phyloP scores from a whole-genome alignment of 2,797 vertebrate species.

The Lagothrix lagotricha region DNA sequence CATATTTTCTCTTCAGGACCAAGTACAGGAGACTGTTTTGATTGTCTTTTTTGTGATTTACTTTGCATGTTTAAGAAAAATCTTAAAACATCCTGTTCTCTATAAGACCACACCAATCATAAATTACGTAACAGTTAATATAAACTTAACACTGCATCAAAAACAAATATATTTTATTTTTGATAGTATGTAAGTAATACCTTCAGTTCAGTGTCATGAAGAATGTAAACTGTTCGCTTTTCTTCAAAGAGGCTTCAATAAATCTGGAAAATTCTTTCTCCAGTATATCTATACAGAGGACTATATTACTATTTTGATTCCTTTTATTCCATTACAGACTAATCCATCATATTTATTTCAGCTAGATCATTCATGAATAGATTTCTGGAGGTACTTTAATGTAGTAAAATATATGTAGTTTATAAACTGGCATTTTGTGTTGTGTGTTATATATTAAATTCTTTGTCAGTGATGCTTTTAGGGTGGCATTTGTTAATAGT shows the following conservation, averaged over 20 bases:
- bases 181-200: background rate
- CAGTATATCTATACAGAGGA: background rate
- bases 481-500: background rate
- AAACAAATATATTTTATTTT: background rate
- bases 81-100: background rate
- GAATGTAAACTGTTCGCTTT: constrained; percentile 4
- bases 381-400: background rate
- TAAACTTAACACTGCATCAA: background rate
- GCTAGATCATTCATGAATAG: background rate
- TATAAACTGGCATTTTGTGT: background rate
- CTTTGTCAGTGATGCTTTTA: constrained; percentile 30
- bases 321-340: constrained; percentile 20
- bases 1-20: background rate
- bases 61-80: constrained; percentile 4
- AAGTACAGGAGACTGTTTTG: background rate
- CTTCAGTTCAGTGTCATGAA: background rate
- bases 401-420: constrained; percentile 5
- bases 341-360: background rate
- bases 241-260: background rate
- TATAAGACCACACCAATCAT: background rate
- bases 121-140: background rate
- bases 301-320: constrained; percentile 7
- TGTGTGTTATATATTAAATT: background rate
- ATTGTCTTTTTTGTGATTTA: constrained; percentile 24
- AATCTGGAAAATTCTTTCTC: background rate